Evolutionary conservation across 2,888 invertebrate genomes (phyloP).

Genomic region (Scelioninae gen. 1): DNA sequence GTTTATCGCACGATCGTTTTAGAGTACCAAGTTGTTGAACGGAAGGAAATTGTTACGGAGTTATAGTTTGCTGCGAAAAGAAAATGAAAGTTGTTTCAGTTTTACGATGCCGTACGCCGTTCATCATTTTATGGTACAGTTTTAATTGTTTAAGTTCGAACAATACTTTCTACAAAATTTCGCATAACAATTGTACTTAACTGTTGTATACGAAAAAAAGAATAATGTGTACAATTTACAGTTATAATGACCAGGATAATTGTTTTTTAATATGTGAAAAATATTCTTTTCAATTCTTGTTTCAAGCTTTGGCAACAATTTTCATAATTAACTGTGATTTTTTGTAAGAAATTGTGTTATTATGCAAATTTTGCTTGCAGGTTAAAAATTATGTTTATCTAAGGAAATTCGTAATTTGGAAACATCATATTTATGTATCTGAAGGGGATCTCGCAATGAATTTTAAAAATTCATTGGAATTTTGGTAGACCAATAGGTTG

Average conservation of each 20-base stretch:
- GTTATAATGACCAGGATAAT: conserved; percentile 11
- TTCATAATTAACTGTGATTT: conserved; percentile 27
- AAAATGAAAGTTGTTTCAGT: conserved; percentile 52
- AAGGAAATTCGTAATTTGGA: conserved; percentile 42
- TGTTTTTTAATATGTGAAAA: conserved; percentile 2
- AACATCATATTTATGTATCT: conserved; percentile 45
- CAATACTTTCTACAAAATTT: conserved; percentile 44
- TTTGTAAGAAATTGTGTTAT: conserved; percentile 21
- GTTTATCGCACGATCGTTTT: conserved; percentile 22
- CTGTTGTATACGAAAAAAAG: conserved; percentile 1
- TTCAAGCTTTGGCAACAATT: neutral
- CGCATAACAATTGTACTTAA: conserved; percentile 43
- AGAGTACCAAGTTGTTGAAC: conserved; percentile 40
- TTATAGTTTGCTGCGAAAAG: conserved; percentile 43
- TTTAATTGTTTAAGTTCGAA: conserved; percentile 51
- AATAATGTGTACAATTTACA: neutral
- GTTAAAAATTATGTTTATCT: conserved; percentile 31
- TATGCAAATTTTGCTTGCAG: conserved; percentile 23
- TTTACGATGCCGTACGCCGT: conserved; percentile 13
- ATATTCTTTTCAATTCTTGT: neutral
- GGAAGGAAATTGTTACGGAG: conserved; percentile 52
- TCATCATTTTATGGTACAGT: conserved; percentile 20
- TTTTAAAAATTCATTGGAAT: conserved; percentile 51
- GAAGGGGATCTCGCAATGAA: conserved; percentile 44
- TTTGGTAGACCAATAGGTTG: conserved; percentile 16